Evolutionary conservation across 2,113 vertebrate genomes (phyloP), one percentile per base, ranked within the genome.

Genomic region (Nothocercus nigrocapillus): DNA sequence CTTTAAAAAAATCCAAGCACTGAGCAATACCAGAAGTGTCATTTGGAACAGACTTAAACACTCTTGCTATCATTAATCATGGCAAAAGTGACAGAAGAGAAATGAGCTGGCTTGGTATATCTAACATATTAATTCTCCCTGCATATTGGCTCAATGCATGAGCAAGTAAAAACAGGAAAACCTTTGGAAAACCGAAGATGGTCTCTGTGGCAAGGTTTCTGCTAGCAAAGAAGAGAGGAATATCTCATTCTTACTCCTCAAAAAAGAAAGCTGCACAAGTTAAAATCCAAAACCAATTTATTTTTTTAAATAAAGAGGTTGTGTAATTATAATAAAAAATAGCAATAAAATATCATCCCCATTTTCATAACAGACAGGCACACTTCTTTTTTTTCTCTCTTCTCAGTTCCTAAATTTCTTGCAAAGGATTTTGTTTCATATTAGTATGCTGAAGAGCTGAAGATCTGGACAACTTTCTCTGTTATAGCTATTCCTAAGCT

Each of bases 41-140:
- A 96, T 72, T 93, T 74, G 75, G 78, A 95, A 88, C 88, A 87
- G 92, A 97, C 80, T 96, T 96, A 95, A 96, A 92, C 90, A 94
- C 85, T 94, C 40, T 79, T 19, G 2, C 92, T 94, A 86, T 82
- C 94, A 97, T 97, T 97, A 96, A 97, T 96, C 94, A 97, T 73
- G 74, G 93, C 83, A 96, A 96, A 95, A 97, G 63, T 97, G 95
- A 97, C 96, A 97, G 94, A 89, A 97, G 92, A 96, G 95, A 97
- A 98, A 97, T 96, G 94, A 98, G 94, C 90, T 93, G 93, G 88
- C 89, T 94, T 19, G 32, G 78, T 83, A 21, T 95, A 97, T 89
- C 91, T 93, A 96, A 97, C 95, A 94, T 97, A 97, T 96, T 97
- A 94, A 97, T 97, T 97, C 82, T 93, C 67, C 77, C 88, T 93